These are phyloP conservation scores for Lordiphosa fenestrarum DNA, from an alignment of 2,888 invertebrate genomes.

Conservation along the genomic window DNA sequence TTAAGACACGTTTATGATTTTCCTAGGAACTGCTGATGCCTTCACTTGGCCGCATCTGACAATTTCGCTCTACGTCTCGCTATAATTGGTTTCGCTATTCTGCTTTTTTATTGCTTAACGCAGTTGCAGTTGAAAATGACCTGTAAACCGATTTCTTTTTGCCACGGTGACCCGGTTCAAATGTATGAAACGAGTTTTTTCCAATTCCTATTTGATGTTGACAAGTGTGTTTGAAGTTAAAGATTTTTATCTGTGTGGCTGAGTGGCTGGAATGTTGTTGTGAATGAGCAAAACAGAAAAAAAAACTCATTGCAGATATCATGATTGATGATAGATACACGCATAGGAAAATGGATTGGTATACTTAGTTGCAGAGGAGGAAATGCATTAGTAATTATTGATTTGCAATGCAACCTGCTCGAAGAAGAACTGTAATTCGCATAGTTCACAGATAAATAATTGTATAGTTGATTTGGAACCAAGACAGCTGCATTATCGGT, in stretches of 20 bases:
- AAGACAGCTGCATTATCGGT: too few species aligned
- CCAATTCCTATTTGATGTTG: constrained; percentile 18
- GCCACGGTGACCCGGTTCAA: constrained; percentile 45
- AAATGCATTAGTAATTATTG: too few species aligned
- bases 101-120: constrained; percentile 15
- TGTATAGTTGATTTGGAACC: too few species aligned
- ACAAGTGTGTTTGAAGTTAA: constrained; percentile 26
- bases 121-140: constrained; percentile 36
- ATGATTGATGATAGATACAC: too few species aligned
- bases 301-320: too few species aligned
- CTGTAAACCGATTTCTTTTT: constrained; percentile 52
- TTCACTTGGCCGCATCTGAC: constrained; percentile 1
- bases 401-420: too few species aligned
- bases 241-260: constrained; percentile 11
- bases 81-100: constrained; percentile 36
- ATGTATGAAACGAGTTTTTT: constrained; percentile 47
- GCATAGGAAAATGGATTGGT: too few species aligned
- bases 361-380: too few species aligned
- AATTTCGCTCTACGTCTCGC: constrained; percentile 24
- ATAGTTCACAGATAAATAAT: too few species aligned
- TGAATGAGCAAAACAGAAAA: too few species aligned
- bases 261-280: constrained; percentile 23
- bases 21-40: constrained; percentile 44
- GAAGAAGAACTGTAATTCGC: too few species aligned
- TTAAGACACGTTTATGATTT: constrained; percentile 72